phyloP scores from a whole-genome alignment of 2,797 vertebrate species.

The Apogon talboti region DNA sequence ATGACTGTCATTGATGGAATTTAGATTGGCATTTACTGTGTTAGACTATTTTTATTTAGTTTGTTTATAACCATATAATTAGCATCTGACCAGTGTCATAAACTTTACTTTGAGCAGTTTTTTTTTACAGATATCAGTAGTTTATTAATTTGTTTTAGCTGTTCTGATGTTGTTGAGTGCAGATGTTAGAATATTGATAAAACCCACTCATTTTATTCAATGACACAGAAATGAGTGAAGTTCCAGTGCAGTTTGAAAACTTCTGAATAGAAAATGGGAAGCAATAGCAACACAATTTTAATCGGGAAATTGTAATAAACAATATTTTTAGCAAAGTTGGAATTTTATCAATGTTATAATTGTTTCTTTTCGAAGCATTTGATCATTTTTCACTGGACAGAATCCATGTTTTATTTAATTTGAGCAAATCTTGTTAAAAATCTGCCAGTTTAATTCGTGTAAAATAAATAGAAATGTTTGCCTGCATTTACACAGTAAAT shows the following conservation, averaged over 20 bases:
- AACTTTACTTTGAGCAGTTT: no score
- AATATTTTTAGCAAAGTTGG: neutral
- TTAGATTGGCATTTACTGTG: constrained; percentile 34
- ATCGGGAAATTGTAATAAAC: neutral
- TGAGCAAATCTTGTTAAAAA: neutral
- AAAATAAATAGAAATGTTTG: no score
- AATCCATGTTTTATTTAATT: neutral
- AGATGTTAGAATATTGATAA: no score
- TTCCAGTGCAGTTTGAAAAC: neutral
- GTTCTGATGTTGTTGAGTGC: no score
- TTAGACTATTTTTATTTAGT: constrained; percentile 25
- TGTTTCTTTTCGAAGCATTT: neutral
- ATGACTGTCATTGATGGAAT: constrained; percentile 28
- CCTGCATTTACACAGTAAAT: no score
- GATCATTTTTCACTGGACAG: neutral
- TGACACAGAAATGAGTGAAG: no score
- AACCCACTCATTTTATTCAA: no score
- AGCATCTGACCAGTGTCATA: no score
- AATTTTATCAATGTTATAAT: neutral
- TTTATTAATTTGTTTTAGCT: no score
- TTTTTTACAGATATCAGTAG: no score
- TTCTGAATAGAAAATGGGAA: neutral
- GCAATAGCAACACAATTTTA: neutral
- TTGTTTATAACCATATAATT: neutral
- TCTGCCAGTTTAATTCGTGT: neutral